Evolutionary conservation across 2,888 invertebrate genomes (phyloP), one percentile per base, ranked within the genome.

Genomic region (Drosophila suboccidentalis): DNA sequence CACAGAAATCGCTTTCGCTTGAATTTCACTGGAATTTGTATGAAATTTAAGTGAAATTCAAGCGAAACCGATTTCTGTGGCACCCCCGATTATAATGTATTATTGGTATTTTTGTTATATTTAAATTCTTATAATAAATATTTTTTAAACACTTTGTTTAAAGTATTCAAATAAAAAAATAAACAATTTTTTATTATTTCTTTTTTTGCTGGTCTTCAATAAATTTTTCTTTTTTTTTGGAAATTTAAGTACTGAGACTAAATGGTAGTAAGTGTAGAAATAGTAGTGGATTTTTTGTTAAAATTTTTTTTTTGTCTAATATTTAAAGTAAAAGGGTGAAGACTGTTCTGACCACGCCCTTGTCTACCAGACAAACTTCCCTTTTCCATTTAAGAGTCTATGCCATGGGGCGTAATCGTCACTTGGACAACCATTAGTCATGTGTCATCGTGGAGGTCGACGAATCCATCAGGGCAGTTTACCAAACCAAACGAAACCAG

Each of bases 371-470:
- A n/a, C 29, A 3, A 17, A 43, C 46, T 59, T 59, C 41, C 54
- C 15, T 19, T 51, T 4, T 17, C 8, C n/a, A 22, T 29, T 53
- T 53, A 19, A 19, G 11, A n/a, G n/a, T 17, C 9, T 34, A 3
- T 47, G 54, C 29, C 41, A n/a, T 38, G 49, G 62, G 87, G 75
- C 76, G 80, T 69, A 79, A 32, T 75, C 82, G 75, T 64, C 82
- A 57, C 74, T 85, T 87, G 75, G 82, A 68, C 51, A 87, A 78
- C 64, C 83, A 84, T 84, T 87, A 87, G 62, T 84, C 88, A 83
- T 77, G 80, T 72, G 65, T 53, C 79, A 73, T 59, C 82, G 39
- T 46, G 55, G 47, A 68, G 75, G 86, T 55, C 80, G 86, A 69
- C 86, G 70, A 61, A 80, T 85, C 78, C 86, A 73, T 86, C 72